Conservation (phyloP, 2,797 vertebrate species). For the Enteromius trimaculatus region DNA sequence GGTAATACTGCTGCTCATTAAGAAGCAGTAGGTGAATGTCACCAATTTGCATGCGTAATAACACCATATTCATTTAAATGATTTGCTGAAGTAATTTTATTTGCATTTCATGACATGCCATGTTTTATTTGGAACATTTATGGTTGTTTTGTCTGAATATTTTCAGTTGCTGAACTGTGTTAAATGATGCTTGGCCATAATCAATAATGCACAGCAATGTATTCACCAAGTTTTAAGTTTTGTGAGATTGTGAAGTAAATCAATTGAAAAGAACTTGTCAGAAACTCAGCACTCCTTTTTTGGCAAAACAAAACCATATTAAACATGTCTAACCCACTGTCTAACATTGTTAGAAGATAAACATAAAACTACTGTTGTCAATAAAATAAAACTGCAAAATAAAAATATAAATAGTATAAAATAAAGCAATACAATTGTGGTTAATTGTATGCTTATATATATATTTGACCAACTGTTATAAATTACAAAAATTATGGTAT, state of each 20-base stretch:
- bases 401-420: not conserved
- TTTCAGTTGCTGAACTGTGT: not conserved
- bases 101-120: not conserved
- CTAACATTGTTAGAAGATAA: not conserved
- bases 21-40: conserved; percentile 1
- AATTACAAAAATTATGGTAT: not conserved
- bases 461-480: not conserved
- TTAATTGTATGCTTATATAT: not conserved
- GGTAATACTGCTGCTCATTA: conserved; percentile 14
- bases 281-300: not conserved
- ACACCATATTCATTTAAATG: not conserved
- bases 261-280: not conserved
- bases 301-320: not conserved
- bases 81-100: not conserved
- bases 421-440: not conserved
- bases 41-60: conserved; percentile 17
- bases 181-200: not conserved
- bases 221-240: not conserved
- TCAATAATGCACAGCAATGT: not conserved
- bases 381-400: not conserved
- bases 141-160: not conserved
- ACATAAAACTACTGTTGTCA: not conserved
- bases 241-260: not conserved
- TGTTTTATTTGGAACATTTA: not conserved
- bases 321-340: not conserved